Evolutionary conservation across 2,888 invertebrate genomes (phyloP).

Genomic region (Polydrusus cervinus): DNA sequence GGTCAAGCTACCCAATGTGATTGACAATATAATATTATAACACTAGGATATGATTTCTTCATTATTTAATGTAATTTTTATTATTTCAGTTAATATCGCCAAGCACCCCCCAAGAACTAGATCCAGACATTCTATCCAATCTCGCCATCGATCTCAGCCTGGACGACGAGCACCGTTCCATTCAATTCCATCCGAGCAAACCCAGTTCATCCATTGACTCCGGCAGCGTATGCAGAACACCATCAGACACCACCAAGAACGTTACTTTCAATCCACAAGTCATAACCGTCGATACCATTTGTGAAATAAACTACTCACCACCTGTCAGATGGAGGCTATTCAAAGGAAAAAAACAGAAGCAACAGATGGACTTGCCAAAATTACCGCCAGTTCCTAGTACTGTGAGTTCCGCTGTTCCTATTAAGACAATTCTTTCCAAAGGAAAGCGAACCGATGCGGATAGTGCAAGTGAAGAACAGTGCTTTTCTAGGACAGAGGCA

Average conservation of each 20-base stretch:
- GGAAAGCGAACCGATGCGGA: slow-evolving; percentile 50
- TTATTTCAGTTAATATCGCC: slow-evolving; percentile 58
- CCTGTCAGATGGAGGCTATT: slow-evolving; percentile 62
- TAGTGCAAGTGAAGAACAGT: slow-evolving; percentile 46
- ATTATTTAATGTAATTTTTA: not conserved
- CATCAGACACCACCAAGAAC: slow-evolving; percentile 67
- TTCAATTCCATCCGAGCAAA: slow-evolving; percentile 60
- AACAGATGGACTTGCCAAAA: slow-evolving; percentile 46
- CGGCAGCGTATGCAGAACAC: slow-evolving; percentile 67
- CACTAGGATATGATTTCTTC: not conserved
- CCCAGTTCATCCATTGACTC: slow-evolving; percentile 63
- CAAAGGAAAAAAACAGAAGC: slow-evolving; percentile 56
- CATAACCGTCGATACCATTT: slow-evolving; percentile 57
- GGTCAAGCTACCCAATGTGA: too few relatives aligned
- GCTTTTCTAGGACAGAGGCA: slow-evolving; percentile 72
- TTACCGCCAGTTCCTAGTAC: slow-evolving; percentile 49
- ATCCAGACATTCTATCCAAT: slow-evolving; percentile 70
- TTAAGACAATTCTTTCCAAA: slow-evolving; percentile 61
- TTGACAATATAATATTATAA: too few relatives aligned
- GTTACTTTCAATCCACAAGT: slow-evolving; percentile 71
- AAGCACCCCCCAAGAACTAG: slow-evolving; percentile 64
- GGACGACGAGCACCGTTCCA: slow-evolving; percentile 68
- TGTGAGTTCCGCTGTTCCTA: slow-evolving; percentile 53
- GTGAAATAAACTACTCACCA: slow-evolving; percentile 55
- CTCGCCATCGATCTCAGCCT: slow-evolving; percentile 70